phyloP scores from a whole-genome alignment of 2,797 vertebrate species.

The Melanotaenia boesemani region DNA sequence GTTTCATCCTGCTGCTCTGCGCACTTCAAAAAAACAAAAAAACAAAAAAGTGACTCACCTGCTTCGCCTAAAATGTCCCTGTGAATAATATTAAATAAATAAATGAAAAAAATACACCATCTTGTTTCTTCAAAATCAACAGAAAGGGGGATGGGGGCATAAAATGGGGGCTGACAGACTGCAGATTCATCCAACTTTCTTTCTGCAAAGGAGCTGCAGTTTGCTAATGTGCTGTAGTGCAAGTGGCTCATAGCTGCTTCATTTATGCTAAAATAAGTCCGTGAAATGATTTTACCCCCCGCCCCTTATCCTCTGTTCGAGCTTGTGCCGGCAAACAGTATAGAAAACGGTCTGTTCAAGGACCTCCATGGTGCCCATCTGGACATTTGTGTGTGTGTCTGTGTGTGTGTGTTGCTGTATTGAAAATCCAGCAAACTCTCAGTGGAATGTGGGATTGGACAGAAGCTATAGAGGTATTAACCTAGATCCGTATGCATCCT shows the following conservation, averaged over 20 bases:
- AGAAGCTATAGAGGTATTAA: constrained; percentile 44
- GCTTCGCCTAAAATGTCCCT: constrained; percentile 46
- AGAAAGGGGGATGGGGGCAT: background rate
- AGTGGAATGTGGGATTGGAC: constrained; percentile 35
- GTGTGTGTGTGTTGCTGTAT: constrained; percentile 8
- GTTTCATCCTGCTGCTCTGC: constrained; percentile 60
- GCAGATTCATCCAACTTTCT: constrained; percentile 27
- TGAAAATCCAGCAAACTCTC: constrained; percentile 45
- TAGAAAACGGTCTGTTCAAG: constrained; percentile 50
- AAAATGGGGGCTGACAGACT: constrained; percentile 12
- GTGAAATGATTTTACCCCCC: constrained; percentile 32
- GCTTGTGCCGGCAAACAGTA: constrained; percentile 35
- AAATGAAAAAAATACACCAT: constrained; percentile 13
- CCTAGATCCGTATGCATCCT: constrained; percentile 45
- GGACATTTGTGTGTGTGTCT: constrained; percentile 19
- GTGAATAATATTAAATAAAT: constrained; percentile 35
- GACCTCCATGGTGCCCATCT: constrained; percentile 18
- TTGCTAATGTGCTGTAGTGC: constrained; percentile 14
- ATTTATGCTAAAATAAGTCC: constrained; percentile 36
- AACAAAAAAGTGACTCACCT: constrained; percentile 55
- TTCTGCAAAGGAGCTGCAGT: constrained; percentile 2
- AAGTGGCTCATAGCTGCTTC: constrained; percentile 56
- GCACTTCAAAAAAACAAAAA: constrained; percentile 29
- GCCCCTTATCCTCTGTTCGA: constrained; percentile 34
- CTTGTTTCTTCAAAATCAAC: constrained; percentile 39